Evolutionary conservation across 2,888 invertebrate genomes (phyloP).

Genomic region (Drosophila maculinotata): DNA sequence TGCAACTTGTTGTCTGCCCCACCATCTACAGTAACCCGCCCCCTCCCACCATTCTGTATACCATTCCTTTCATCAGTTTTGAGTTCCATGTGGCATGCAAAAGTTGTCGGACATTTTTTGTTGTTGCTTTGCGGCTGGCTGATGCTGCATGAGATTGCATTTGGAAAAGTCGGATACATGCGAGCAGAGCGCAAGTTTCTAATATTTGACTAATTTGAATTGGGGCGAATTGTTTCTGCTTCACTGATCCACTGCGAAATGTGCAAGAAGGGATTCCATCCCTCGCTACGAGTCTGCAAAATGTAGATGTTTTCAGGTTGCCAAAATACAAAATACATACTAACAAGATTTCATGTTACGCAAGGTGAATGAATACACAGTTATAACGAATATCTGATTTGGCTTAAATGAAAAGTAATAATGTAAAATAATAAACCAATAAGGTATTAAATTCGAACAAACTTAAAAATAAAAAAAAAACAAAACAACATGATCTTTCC

Average conservation of each 20-base stretch:
- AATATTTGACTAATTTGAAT: constrained; percentile 69
- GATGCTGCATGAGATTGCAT: constrained; percentile 61
- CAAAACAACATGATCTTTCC: too few species aligned
- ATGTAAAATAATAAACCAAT: too few species aligned
- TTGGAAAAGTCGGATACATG: constrained; percentile 49
- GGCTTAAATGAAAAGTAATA: too few species aligned
- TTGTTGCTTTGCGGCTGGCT: constrained; percentile 56
- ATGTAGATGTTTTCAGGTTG: not conserved
- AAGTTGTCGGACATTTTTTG: constrained; percentile 53
- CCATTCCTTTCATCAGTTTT: not conserved
- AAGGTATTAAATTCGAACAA: too few species aligned
- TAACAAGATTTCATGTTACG: too few species aligned
- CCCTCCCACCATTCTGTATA: not conserved
- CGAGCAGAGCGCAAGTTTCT: constrained; percentile 56
- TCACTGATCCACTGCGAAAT: constrained; percentile 46
- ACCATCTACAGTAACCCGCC: too few species aligned
- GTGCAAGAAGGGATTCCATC: constrained; percentile 16
- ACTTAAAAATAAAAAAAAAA: too few species aligned
- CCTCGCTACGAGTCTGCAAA: not conserved
- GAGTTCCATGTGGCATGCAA: constrained; percentile 42
- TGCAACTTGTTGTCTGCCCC: constrained; percentile 57
- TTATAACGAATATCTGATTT: too few species aligned
- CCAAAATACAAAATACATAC: not conserved
- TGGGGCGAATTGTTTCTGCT: constrained; percentile 52
- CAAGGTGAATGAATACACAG: too few species aligned